Evolutionary conservation across 2,888 invertebrate genomes (phyloP).

Genomic region (Sceliomorpha sp.): DNA sequence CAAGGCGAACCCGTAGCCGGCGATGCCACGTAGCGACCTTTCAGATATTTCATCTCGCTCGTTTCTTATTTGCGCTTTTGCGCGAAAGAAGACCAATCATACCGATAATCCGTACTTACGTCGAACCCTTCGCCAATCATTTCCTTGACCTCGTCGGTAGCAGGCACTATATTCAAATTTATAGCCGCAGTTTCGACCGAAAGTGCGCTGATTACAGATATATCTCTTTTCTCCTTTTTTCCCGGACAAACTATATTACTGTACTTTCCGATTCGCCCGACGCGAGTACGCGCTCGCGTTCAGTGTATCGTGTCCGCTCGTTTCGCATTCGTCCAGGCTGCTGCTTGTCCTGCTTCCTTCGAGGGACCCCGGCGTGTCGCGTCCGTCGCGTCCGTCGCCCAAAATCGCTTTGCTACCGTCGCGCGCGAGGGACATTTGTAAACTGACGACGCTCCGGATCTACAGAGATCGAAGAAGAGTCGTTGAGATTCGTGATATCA

Average conservation of each 20-base stretch:
- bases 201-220: conserved; percentile 30
- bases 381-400: not conserved
- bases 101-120: conserved; percentile 68
- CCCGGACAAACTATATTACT: no score
- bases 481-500: conserved; percentile 60
- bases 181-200: conserved; percentile 5
- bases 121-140: conserved; percentile 77
- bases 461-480: conserved; percentile 50
- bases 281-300: no score
- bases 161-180: not conserved
- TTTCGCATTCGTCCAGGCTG: no score
- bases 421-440: conserved; percentile 62
- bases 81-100: conserved; percentile 29
- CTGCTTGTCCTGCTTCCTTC: no score
- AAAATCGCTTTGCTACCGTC: conserved; percentile 47
- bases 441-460: conserved; percentile 60
- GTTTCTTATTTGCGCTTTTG: conserved; percentile 31
- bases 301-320: no score
- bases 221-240: no score
- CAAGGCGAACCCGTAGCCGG: conserved; percentile 41
- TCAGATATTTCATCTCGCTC: conserved; percentile 53
- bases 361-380: not conserved
- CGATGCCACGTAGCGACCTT: conserved; percentile 55
- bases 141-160: conserved; percentile 35
- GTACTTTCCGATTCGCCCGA: no score